Base-by-base conservation (phyloP, 2,888 invertebrate species). In the Ichneumoninae sp. region DNA sequence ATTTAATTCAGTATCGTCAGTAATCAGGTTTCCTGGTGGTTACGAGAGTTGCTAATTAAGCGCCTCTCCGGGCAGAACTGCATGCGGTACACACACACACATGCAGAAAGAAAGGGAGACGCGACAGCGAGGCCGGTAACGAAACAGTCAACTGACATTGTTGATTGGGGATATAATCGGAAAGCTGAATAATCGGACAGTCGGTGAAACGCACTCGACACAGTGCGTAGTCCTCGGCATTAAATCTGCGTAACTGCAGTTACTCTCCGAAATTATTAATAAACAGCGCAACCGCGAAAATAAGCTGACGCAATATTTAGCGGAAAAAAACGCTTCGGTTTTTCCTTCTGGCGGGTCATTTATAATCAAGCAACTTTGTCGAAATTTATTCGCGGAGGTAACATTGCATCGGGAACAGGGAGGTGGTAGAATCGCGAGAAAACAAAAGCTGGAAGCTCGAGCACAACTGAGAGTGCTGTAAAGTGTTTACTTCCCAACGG, bases 11-110 rank as follows among this genome's bases (percentile, higher is more conserved):
- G 69, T 75, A 60, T 70, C 52, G 44, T 36, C 63, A 70, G 63
- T 76, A 81, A 81, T 81, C 70, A 81, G 44, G 44, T 81, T 81
- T 40, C 40, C 40, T 76, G 75, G 69, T 75, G 52, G 54, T 36
- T 70, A 13, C 75, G 70, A 75, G 81, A 81, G 54, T 75, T 81
- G 63, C 75, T 81, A 76, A 81, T 81, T 75, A 81, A 75, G 44
- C 70, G 52, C 60, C 81, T 47, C 68, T 47, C 40, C 5, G 10
- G 10, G 40, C 40, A 40, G 40, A 40, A 40, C 40, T 40, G 40
- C 40, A 10, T 40, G 8, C 40, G 22, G 40, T 26, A 30, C 33
- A 44, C 40, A 19, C 22, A 6, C n/a, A 69, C 54, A 57, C 44
- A 47, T 47, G 44, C 44, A 47, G 13, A 16, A 4, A 13, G 44